These are phyloP conservation scores for Scrobipalpa costella DNA, from an alignment of 2,888 invertebrate species.

Conservation along the genomic window DNA sequence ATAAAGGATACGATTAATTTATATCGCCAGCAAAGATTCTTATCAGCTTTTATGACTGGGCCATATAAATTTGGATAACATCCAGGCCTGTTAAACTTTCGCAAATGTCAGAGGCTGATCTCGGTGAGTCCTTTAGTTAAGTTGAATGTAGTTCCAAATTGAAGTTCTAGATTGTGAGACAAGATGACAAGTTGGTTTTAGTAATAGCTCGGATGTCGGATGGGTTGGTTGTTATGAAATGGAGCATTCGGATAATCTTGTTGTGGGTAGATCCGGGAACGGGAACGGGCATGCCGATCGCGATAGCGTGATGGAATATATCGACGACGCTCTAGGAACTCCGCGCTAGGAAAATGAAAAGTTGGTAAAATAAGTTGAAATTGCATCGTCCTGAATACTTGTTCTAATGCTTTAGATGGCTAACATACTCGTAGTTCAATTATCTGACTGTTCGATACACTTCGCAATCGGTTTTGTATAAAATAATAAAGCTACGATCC, in stretches of 20 bases:
- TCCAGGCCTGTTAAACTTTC: constrained; percentile 13
- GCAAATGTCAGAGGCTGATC: constrained; percentile 7
- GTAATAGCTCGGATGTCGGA: constrained; percentile 14
- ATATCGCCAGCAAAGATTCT: not conserved
- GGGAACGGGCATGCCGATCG: constrained; percentile 47
- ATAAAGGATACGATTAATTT: constrained; percentile 13
- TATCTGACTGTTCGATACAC: too few relatives aligned
- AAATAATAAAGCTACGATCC: not conserved
- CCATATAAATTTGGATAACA: constrained; percentile 11
- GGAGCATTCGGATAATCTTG: constrained; percentile 29
- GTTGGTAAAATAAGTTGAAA: constrained; percentile 18
- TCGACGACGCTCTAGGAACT: constrained; percentile 36
- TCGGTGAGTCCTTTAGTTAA: constrained; percentile 6
- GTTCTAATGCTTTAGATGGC: too few relatives aligned
- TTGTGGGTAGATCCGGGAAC: not conserved
- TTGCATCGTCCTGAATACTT: not conserved
- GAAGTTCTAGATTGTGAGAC: not conserved
- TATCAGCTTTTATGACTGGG: not conserved
- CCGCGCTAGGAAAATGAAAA: constrained; percentile 28
- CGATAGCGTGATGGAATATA: constrained; percentile 54
- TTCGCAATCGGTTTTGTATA: not conserved
- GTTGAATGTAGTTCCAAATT: constrained; percentile 16
- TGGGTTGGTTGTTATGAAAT: constrained; percentile 8
- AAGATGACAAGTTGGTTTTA: constrained; percentile 8
- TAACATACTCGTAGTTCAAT: too few relatives aligned